Evolutionary conservation across 2,797 vertebrate genomes (phyloP).

Genomic region (Selene dorsalis): DNA sequence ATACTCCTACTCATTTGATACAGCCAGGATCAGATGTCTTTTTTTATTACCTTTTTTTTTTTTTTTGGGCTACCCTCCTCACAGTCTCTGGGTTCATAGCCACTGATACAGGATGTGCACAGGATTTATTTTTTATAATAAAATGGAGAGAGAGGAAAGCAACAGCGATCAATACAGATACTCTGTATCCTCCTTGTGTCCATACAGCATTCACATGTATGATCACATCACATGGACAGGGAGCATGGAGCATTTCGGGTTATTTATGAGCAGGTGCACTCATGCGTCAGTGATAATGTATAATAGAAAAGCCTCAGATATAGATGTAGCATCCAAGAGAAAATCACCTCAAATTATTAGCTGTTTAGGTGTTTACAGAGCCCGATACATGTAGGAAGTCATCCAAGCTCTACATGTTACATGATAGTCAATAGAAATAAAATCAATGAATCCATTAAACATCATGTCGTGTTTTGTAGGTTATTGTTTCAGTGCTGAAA

Average conservation of each 20-base stretch:
- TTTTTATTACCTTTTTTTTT: conserved; percentile 49
- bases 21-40: conserved; percentile 41
- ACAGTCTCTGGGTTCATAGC: conserved; percentile 18
- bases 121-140: conserved; percentile 66
- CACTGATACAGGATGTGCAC: conserved; percentile 20
- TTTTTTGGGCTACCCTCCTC: conserved; percentile 49
- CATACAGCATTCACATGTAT: conserved; percentile 17
- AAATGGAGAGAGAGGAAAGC: conserved; percentile 40
- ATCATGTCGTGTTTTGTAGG: neutral
- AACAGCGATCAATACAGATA: conserved; percentile 51
- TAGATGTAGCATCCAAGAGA: neutral
- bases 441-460: neutral
- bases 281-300: conserved; percentile 5
- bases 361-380: neutral
- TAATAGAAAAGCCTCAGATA: neutral
- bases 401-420: neutral
- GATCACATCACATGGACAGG: conserved; percentile 12
- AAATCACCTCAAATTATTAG: neutral
- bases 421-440: neutral
- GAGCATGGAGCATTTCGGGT: neutral
- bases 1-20: conserved; percentile 62
- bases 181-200: conserved; percentile 22
- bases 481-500: neutral
- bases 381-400: neutral
- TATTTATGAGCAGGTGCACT: conserved; percentile 21